Conservation (phyloP, 2,113 vertebrate species). For the Stictonetta naevosa region DNA sequence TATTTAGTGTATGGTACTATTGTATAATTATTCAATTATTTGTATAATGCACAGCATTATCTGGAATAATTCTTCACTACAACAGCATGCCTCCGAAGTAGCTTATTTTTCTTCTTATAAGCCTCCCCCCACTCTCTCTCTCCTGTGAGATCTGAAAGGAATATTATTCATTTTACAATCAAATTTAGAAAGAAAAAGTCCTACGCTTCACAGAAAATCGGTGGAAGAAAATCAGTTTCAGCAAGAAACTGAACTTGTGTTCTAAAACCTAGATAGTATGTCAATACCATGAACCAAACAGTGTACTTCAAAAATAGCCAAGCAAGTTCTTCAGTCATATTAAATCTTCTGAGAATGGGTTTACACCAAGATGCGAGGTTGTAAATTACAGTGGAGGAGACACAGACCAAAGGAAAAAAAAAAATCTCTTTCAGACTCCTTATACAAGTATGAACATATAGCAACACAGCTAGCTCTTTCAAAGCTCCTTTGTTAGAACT, state of each 20-base stretch:
- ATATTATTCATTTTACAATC: not conserved
- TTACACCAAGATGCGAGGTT: not conserved
- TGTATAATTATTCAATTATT: slow-evolving; percentile 1
- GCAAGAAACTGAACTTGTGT: not conserved
- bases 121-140: not conserved
- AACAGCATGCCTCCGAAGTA: not conserved
- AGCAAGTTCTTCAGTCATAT: not conserved
- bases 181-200: not conserved
- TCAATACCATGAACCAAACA: not conserved
- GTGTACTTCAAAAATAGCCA: not conserved
- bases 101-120: not conserved
- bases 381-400: not conserved
- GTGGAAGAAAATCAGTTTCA: not conserved
- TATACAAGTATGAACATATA: not conserved
- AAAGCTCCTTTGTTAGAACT: not conserved
- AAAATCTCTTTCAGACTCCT: not conserved
- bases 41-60: not conserved
- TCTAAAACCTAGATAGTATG: not conserved
- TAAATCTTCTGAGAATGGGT: not conserved
- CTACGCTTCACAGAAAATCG: not conserved
- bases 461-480: not conserved
- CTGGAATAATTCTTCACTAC: not conserved
- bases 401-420: not conserved
- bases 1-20: not conserved
- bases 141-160: not conserved